Percentiles rank a stretch among this genome's conserved stretches.
These are phyloP conservation scores for Ammospiza maritima DNA, from an alignment of 2,797 vertebrate species.

Conservation along the genomic window DNA sequence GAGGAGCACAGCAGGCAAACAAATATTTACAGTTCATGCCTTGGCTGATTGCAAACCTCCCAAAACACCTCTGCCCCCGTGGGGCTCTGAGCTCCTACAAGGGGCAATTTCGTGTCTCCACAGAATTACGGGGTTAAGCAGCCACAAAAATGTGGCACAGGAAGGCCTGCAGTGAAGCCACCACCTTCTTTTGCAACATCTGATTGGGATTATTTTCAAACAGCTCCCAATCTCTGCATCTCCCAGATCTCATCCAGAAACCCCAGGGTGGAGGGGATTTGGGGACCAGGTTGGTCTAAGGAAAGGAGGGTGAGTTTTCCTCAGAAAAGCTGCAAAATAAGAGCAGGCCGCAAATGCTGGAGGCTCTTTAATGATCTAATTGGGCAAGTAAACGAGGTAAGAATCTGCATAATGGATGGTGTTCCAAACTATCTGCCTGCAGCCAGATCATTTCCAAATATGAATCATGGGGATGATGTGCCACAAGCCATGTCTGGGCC, in stretches of 20 bases:
- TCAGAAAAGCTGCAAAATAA: not conserved
- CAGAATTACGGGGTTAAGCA: not conserved
- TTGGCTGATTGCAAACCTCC: not conserved
- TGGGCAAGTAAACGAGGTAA: not conserved
- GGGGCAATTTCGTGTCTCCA: not conserved
- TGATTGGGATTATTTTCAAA: not conserved
- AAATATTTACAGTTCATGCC: not conserved
- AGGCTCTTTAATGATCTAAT: not conserved
- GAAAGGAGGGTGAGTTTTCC: not conserved
- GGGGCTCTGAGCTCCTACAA: not conserved
- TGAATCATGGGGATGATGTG: not conserved
- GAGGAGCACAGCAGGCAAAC: not conserved
- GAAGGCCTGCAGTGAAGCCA: not conserved
- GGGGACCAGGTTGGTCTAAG: not conserved
- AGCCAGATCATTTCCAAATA: slow-evolving; percentile 18
- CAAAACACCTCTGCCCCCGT: not conserved
- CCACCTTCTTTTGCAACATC: not conserved
- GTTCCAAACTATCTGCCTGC: slow-evolving; percentile 37
- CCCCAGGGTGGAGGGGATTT: rapidly evolving
- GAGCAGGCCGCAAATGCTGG: not conserved
- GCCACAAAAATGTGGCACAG: slow-evolving; percentile 30
- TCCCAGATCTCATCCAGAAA: not conserved
- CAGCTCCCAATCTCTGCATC: not conserved
- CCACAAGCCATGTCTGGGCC: not conserved
- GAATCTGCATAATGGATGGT: slow-evolving; percentile 28